Percentiles rank a stretch among this genome's conserved stretches.
Conservation (phyloP, 2,797 vertebrate species). For the Brachyalestes nurse region DNA sequence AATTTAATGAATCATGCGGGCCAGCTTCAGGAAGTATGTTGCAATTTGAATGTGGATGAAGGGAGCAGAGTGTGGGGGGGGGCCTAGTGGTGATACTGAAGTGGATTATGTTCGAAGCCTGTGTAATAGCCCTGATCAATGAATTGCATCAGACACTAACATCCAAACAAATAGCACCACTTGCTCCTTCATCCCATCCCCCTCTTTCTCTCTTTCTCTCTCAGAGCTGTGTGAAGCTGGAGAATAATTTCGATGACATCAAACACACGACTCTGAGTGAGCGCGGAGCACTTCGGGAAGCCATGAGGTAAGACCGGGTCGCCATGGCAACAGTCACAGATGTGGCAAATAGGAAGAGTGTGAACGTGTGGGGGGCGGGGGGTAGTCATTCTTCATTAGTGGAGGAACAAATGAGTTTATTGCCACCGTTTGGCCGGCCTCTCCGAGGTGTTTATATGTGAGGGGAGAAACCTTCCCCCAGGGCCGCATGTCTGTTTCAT, state of each 20-base stretch:
- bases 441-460: constrained; percentile 91
- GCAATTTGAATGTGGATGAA: constrained; percentile 68
- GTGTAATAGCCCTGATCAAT: constrained; percentile 54
- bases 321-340: constrained; percentile 92
- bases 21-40: constrained; percentile 47
- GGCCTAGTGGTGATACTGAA: constrained; percentile 42
- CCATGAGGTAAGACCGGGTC: constrained; percentile 89
- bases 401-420: constrained; percentile 92
- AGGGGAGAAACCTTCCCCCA: constrained; percentile 82
- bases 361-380: constrained; percentile 39
- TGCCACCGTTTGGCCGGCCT: constrained; percentile 85
- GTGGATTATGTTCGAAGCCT: constrained; percentile 57
- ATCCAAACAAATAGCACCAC: constrained; percentile 54
- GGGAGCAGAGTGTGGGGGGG: constrained; percentile 12
- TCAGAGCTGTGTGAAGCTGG: constrained; percentile 78
- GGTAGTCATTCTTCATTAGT: constrained; percentile 90
- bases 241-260: constrained; percentile 94
- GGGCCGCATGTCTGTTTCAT: constrained; percentile 81
- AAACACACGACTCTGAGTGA: constrained; percentile 89
- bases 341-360: constrained; percentile 78
- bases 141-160: constrained; percentile 41
- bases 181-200: constrained; percentile 43
- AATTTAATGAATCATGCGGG: constrained; percentile 75
- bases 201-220: constrained; percentile 53
- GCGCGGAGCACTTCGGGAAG: constrained; percentile 87